Evolutionary conservation across 2,888 invertebrate species (phyloP), one percentile per base, ranked within the genome.

Genomic region (Microplitis deprimator): DNA sequence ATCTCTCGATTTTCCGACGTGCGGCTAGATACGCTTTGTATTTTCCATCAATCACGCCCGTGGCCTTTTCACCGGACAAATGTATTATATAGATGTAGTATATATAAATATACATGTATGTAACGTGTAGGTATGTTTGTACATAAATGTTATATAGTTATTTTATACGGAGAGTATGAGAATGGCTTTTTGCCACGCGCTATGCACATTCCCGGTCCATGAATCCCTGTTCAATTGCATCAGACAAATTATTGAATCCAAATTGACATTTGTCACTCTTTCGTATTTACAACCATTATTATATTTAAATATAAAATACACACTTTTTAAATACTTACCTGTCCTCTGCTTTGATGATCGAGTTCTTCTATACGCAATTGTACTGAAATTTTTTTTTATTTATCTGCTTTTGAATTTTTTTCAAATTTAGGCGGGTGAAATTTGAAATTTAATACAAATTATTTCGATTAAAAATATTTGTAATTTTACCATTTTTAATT

Each of bases 41-140:
- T 87, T 87, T 87, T 85, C 88, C 88, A 89, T 89, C 89, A 89
- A 89, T 89, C 89, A 88, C 87, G 82, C 41, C 50, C 68, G 39
- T 84, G 85, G 84, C 84, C 85, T 87, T 85, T 85, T 85, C 85
- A 84, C 84, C 84, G 82, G 82, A 79, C 85, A 85, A 84, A 86
- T 86, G 50, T 50, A 50, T 50, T 50, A 50, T 50, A 50, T 50
- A 50, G 13, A 50, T 50, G 50, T 50, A 50, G 50, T 50, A 50
- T 50, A 50, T 41, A 41, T 10, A 87, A 86, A 73, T 59, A 29
- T 67, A 76, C 13, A 61, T 65, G 13, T 50, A n/a, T 73, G 40
- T 13, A 73, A 41, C 50, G 29, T 29, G 29, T 29, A 29, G 29
- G 29, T 29, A 29, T 29, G 29, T 29, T 29, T 29, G 29, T 73